phyloP scores from a whole-genome alignment of 2,797 vertebrate genomes.

The Neosilurus hyrtlii region DNA sequence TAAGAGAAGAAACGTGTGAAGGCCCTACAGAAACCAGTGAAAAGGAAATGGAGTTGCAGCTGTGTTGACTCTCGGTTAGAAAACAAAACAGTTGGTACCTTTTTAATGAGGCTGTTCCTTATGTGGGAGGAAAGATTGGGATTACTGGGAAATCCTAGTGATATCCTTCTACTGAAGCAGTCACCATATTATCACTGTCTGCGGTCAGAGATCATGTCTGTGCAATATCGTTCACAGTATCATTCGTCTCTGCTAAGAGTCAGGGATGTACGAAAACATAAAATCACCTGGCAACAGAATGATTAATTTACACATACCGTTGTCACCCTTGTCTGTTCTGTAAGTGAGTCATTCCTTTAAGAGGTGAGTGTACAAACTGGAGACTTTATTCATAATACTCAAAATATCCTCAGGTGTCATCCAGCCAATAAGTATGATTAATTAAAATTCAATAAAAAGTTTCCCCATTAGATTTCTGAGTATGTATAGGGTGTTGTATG shows the following conservation, averaged over 20 bases:
- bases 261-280: constrained; percentile 48
- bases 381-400: not conserved
- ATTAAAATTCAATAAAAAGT: not conserved
- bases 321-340: constrained; percentile 23
- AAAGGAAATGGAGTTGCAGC: constrained; percentile 52
- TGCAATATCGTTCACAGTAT: constrained; percentile 23
- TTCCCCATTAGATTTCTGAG: not conserved
- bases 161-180: constrained; percentile 49
- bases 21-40: constrained; percentile 42
- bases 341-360: constrained; percentile 23
- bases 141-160: constrained; percentile 23
- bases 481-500: not conserved
- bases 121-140: constrained; percentile 1
- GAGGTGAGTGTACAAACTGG: not conserved
- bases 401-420: not conserved
- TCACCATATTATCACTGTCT: constrained; percentile 61
- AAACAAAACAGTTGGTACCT: constrained; percentile 47
- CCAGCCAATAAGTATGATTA: not conserved
- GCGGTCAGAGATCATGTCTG: constrained; percentile 49
- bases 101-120: constrained; percentile 39
- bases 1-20: constrained; percentile 37
- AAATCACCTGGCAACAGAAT: constrained; percentile 52
- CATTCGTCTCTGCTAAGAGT: constrained; percentile 32
- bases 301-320: constrained; percentile 36
- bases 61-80: constrained; percentile 44